Evolutionary conservation across 2,113 vertebrate species (phyloP), one percentile per base, ranked within the genome.

Genomic region (Hystrix cristata): DNA sequence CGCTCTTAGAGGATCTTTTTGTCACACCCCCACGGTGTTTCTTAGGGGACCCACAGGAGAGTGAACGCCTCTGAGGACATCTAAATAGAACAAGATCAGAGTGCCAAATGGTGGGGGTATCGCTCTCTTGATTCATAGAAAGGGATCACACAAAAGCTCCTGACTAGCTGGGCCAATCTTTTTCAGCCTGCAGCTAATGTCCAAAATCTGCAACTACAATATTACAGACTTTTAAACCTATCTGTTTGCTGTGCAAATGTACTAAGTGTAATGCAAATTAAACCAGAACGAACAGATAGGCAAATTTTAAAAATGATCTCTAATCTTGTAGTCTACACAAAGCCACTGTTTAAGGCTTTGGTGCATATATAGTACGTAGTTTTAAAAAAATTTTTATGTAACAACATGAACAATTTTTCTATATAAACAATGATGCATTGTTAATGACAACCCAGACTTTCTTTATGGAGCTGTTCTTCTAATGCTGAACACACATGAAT

Each of bases 11-110:
- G 60, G n/a, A 65, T 95, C 85, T 95, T 94, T 29, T 29, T 93
- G 90, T 91, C 95, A 19, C 5, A 38, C 65, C 65, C 29, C 67
- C 87, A 97, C 88, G 74, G 65, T 78, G 93, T 74, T 71, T 82
- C 86, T 87, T 86, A 92, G 79, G 96, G 53, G 84, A 82, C 57
- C 64, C 92, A 82, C 21, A 96, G 90, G 90, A 97, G 97, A 96
- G 87, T 38, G 27, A 48, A 78, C 9, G 6, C 69, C 34, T 81
- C 69, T 71, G 10, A 69, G 0, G 31, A 85, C 55, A 69, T 67
- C 55, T 95, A 57, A 29, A 3, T 46, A 71, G 16, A n/a, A 53
- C 1, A 53, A 93, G 48, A 84, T 51, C 43, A 87, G 10, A 12
- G 10, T 38, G 43, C 43, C 9, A 25, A 25, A 67, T 21, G 34